Percentiles rank a stretch among this genome's conserved stretches.
phyloP scores from a whole-genome alignment of 2,113 vertebrate species.

The Entelurus aequoreus region DNA sequence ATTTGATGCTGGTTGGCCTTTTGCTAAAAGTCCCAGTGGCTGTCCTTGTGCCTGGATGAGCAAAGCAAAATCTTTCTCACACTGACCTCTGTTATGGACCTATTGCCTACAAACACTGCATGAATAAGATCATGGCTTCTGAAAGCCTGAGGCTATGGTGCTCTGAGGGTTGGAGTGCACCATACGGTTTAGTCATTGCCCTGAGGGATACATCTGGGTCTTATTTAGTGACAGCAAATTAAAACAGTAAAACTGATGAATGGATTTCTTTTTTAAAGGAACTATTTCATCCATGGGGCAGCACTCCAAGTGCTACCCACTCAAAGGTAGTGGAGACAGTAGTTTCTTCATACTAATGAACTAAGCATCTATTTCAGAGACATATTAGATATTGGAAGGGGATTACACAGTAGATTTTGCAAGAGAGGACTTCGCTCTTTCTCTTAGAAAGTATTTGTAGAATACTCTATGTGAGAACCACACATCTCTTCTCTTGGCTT shows the following conservation, averaged over 20 bases:
- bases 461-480: background rate
- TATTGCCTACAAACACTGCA: background rate
- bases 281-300: background rate
- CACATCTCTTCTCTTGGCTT: background rate
- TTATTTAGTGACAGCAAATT: background rate
- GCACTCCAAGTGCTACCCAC: background rate
- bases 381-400: background rate
- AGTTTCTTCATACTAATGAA: background rate
- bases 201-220: background rate
- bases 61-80: too few species aligned
- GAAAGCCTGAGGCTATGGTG: background rate
- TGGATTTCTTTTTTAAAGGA: background rate
- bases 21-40: slow-evolving; percentile 8
- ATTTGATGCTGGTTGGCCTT: slow-evolving; percentile 38
- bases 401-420: background rate
- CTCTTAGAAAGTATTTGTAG: background rate
- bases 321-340: background rate
- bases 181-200: background rate
- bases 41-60: slow-evolving; percentile 2
- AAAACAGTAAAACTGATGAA: background rate
- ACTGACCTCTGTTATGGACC: background rate
- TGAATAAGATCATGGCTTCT: background rate
- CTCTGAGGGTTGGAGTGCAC: background rate
- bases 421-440: background rate
- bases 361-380: background rate